Evolutionary conservation across 2,888 invertebrate genomes (phyloP).

Genomic region (Eristalinus aeneus): DNA sequence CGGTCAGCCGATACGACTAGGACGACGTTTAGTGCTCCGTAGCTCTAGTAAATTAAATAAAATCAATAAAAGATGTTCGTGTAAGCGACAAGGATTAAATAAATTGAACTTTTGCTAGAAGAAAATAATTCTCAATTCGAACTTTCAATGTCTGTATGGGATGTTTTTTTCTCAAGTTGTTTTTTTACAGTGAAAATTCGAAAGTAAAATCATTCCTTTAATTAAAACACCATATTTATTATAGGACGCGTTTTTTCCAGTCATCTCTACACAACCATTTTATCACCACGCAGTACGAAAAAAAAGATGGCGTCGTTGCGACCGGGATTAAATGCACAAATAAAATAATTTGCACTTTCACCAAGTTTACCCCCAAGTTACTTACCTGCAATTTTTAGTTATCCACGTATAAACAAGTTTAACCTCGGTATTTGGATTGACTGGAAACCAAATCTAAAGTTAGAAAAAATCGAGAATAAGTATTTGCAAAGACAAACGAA

Average conservation of each 20-base stretch:
- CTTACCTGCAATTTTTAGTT: slow-evolving; percentile 34
- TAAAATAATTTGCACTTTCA: slow-evolving; percentile 31
- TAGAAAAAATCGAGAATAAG: slow-evolving; percentile 11
- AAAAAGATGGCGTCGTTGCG: slow-evolving; percentile 66
- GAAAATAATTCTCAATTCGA: slow-evolving; percentile 46
- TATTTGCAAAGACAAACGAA: slow-evolving; percentile 34
- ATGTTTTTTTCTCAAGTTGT: not conserved
- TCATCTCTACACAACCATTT: slow-evolving; percentile 22
- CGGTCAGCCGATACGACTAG: slow-evolving; percentile 61
- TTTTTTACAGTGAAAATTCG: slow-evolving; percentile 65
- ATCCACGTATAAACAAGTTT: slow-evolving; percentile 28
- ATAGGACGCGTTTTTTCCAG: slow-evolving; percentile 26
- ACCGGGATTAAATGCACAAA: slow-evolving; percentile 28
- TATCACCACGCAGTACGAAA: slow-evolving; percentile 59
- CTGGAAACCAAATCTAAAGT: slow-evolving; percentile 15
- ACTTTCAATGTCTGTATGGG: slow-evolving; percentile 50
- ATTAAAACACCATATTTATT: slow-evolving; percentile 20
- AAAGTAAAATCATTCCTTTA: slow-evolving; percentile 39
- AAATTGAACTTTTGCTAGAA: slow-evolving; percentile 12
- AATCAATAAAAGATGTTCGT: slow-evolving; percentile 68
- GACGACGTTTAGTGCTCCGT: slow-evolving; percentile 64
- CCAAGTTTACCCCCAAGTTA: not conserved
- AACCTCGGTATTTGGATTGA: not conserved
- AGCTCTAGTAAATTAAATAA: slow-evolving; percentile 66
- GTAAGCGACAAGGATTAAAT: slow-evolving; percentile 59